Base-by-base conservation (phyloP, 2,888 invertebrate species). In the Tridacna gigas region DNA sequence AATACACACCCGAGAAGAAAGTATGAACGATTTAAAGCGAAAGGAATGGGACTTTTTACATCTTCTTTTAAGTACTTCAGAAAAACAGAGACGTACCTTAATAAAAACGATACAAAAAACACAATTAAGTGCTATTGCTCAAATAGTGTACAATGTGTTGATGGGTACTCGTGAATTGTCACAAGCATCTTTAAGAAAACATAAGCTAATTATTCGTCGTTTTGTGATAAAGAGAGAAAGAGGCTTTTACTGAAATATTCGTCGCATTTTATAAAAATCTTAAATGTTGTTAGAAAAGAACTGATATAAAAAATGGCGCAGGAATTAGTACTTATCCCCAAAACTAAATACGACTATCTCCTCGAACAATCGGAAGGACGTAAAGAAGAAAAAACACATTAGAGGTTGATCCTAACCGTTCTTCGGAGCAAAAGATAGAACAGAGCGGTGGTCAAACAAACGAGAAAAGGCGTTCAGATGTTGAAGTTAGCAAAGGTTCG, bases 271-370 rank as follows among this genome's bases (percentile, higher is more conserved):
- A 60, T 79, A 65, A 65, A 60, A 18, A 69, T 82, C 37, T 74
- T 82, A 25, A 71, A 20, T 69, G 73, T 51, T 11, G 28, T 79
- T 18, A 61, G 69, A 75, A 60, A 45, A 37, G 77, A 69, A 71
- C 28, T 63, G 0, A 2, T 22, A 56, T 75, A 82, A 74, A 73
- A n/a, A 47, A 80, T 82, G 82, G 79, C 82, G 9, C 61, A 37
- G 12, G 82, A 82, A 76, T 73, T 82, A n/a, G 76, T 82, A 1
- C 76, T 82, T 22, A 63, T 82, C 20, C 79, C 77, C 15, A 83
- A 83, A 83, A 83, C 60, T 56, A 65, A 77, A 79, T 83, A 79
- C 20, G 83, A 79, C n/a, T 73, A 77, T 60, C 73, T 83, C 28
- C 73, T 83, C 7, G 76, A 73, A 28, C 76, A 51, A 76, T 2